Evolutionary conservation across 2,888 invertebrate genomes (phyloP), one percentile per base, ranked within the genome.

Genomic region (Steinernema scapterisci): DNA sequence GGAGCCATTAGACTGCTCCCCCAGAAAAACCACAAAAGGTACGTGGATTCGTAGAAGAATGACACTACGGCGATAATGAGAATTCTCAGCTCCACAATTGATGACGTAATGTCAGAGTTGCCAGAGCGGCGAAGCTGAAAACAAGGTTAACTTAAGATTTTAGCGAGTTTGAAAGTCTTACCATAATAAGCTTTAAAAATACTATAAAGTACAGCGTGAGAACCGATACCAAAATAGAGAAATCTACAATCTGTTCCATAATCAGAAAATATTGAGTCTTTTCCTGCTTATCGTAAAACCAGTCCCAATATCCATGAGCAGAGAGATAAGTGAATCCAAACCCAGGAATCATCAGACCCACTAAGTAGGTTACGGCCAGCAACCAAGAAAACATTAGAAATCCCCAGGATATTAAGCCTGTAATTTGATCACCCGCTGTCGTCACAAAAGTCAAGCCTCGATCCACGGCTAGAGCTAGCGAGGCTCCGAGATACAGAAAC

Each of bases 271-370:
- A 16, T 25, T 31, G 27, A 5, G 63, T 63, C 6, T 27, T 27
- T 5, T 25, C 27, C 63, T 63, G 63, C 19, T 63, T 63, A n/a
- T 63, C 63, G 63, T 63, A 63, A n/a, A 63, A 63, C 63, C 31
- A 63, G 19, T 25, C 63, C 9, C 16, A 63, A 16, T 63, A 63
- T 9, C 63, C 63, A 63, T 31, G 16, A n/a, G 27, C 27, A 1
- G 63, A 63, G 2, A 31, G 31, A 27, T 63, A 63, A 27, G 63
- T 63, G 25, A 63, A 63, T 16, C 63, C 63, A 31, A 25, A 63
- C 1, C 63, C 63, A 13, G 63, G 63, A 27, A 63, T 9, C 27
- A 31, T 63, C 31, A 63, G 63, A 1, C 63, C 63, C 7, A 63
- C 31, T 1, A 63, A 7, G 31, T 63, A 63, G 63, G 31, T 5